Evolutionary conservation across 2,113 vertebrate genomes (phyloP), one percentile per base, ranked within the genome.

Genomic region (Lepus americanus): DNA sequence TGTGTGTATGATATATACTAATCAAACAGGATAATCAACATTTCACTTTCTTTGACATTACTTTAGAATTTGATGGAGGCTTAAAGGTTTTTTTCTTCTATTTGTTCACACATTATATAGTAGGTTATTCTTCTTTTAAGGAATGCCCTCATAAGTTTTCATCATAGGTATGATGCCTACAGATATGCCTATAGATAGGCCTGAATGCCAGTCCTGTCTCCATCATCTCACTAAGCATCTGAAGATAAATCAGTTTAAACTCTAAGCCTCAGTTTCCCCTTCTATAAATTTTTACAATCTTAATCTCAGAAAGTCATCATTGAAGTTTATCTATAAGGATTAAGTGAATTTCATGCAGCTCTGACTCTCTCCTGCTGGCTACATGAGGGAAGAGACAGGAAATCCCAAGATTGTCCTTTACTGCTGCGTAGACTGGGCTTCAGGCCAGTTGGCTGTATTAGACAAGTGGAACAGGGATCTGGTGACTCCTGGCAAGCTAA

Each of bases 251-350:
- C 66, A 90, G 3, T 94, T 79, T 82, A 59, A n/a, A 67, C 49
- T 90, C 53, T 82, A 17, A 94, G 9, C 44, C 22, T 94, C 36
- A 90, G 31, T 92, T 95, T 63, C 8, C 19, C 49, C 17, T 97
- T 90, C 12, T 74, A 6, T 17, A 92, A 95, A 90, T 17, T 84
- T 67, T 95, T 92, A 76, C 74, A 78, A 89, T 85, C 39, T 78
- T 53, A 73, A 39, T 69, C 51, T 72, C 76, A 89, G 9, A 70
- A 74, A 49, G 5, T 49, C 59, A 11, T 61, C 70, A 55, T 1
- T 67, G 31, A 83, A 16, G 23, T 76, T 81, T 78, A 12, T 51
- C 64, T 69, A 1, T 72, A 92, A 64, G 16, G 70, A 5, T 27
- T 79, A 89, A 89, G n/a, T 91, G 19, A 82, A 77, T 89, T 90